phyloP scores from a whole-genome alignment of 1,140 invertebrate genomes.

The Limonius californicus region DNA sequence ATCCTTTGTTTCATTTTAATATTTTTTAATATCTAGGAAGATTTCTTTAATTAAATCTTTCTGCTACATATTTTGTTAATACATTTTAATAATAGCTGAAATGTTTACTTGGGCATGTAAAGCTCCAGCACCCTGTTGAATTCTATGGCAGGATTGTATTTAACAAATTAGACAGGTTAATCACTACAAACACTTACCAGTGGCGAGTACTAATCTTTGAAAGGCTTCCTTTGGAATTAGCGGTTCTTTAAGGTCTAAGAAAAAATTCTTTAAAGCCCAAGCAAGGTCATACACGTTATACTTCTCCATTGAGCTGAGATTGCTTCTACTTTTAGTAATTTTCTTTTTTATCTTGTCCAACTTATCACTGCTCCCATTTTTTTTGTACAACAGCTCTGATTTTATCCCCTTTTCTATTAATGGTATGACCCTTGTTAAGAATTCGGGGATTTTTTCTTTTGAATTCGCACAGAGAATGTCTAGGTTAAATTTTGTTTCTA shows the following conservation, averaged over 20 bases:
- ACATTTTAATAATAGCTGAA: too few relatives aligned
- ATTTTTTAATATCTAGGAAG: too few relatives aligned
- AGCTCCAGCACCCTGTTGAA: too few relatives aligned
- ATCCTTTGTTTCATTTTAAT: too few relatives aligned
- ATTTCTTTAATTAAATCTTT: too few relatives aligned
- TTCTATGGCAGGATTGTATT: too few relatives aligned
- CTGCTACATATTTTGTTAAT: too few relatives aligned
- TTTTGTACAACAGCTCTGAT: constrained; percentile 36
- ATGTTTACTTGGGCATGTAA: too few relatives aligned
- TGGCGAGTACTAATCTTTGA: constrained; percentile 53
- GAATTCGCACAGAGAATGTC: constrained; percentile 20
- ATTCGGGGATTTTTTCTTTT: constrained; percentile 30
- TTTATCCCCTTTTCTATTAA: constrained; percentile 40
- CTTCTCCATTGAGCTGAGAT: constrained; percentile 58
- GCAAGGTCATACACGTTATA: constrained; percentile 87
- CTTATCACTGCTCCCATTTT: constrained; percentile 37
- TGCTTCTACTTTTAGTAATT: constrained; percentile 61
- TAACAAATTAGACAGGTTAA: too few relatives aligned
- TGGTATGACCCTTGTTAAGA: constrained; percentile 32
- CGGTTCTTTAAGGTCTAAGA: constrained; percentile 86
- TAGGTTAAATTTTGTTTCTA: constrained; percentile 3
- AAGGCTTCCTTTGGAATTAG: constrained; percentile 77
- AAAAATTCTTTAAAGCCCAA: constrained; percentile 91
- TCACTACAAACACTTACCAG: constrained; percentile 8
- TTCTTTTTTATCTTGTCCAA: constrained; percentile 46